Base-by-base conservation (phyloP, 35 echinoderm and acorn worm species). In the Apostichopus californicus region DNA sequence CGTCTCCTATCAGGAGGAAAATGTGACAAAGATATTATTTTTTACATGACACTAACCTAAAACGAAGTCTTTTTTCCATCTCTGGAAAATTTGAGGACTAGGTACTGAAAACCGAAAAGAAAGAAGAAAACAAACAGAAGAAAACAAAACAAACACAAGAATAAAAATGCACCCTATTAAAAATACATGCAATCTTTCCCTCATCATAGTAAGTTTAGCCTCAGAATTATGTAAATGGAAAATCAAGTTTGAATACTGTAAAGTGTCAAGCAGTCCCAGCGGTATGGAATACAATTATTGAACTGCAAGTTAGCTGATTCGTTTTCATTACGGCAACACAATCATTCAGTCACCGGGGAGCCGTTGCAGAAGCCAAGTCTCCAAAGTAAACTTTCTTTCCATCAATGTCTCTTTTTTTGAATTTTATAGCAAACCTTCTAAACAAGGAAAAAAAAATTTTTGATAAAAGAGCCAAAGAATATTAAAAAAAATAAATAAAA, bases 171-270 rank as follows among this genome's bases (percentile, higher is more conserved):
- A 85, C 57, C 81, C 54, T 72, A 89, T 89, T 89, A 89, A 89
- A 89, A 72, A 89, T 89, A 89, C 86, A 89, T 89, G 86, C 63
- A 89, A 89, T 89, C 86, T 54, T 89, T 89, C 26, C 61, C 86
- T 89, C 86, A 73, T 68, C 86, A 68, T 72, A 14, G 34, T 18
- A 89, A 89, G 57, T 60, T 73, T 18, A 22, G 86, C 86, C 72
- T 87, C 86, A 72, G 61, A 89, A 89, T 89, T 89, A 89, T 89
- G 86, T 73, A 89, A 89, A 89, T 89, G 66, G 86, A 89, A 89
- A 89, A 89, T 89, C 86, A 89, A 89, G 86, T 89, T 73, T 89
- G 86, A 89, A 89, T 73, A 73, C 86, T 89, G 86, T 73, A 64
- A 73, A 89, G 86, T 89, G 86, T 89, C 86, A 89, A 89, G 86